Conservation (phyloP, 2,113 vertebrate species). For the Ibidorhyncha struthersii region DNA sequence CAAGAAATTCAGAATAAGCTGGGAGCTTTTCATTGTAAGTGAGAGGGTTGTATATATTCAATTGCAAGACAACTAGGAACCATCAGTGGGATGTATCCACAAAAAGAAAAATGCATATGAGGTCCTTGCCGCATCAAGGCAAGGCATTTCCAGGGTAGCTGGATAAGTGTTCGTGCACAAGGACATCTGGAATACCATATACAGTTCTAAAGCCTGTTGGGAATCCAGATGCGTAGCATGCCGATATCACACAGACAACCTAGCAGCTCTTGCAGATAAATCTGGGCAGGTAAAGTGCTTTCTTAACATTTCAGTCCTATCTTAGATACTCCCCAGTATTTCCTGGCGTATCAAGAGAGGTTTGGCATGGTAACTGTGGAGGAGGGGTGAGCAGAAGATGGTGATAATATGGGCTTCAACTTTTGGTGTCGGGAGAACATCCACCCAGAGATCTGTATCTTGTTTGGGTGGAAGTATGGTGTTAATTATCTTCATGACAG, state of each 20-base stretch:
- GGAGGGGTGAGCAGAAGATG: slow-evolving; percentile 3
- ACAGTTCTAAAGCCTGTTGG: neutral
- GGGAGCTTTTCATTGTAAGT: neutral
- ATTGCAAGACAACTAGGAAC: neutral
- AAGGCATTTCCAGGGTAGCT: neutral
- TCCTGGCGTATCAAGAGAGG: slow-evolving; percentile 57
- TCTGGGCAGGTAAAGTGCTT: neutral
- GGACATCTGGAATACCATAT: neutral
- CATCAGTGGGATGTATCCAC: neutral
- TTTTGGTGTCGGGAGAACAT: slow-evolving; percentile 49
- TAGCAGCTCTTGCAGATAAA: neutral
- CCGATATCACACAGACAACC: neutral
- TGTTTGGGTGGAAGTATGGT: slow-evolving; percentile 44
- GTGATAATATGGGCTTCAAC: slow-evolving; percentile 1
- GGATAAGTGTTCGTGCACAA: neutral
- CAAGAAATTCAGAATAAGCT: neutral
- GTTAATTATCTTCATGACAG: slow-evolving; percentile 55
- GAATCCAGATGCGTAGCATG: neutral
- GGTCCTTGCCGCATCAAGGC: neutral
- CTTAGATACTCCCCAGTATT: slow-evolving; percentile 46
- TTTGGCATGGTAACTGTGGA: slow-evolving; percentile 43
- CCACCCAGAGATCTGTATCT: slow-evolving; percentile 41
- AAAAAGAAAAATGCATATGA: neutral
- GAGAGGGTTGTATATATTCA: neutral
- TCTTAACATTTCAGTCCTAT: slow-evolving; percentile 14